Percentiles rank a stretch among this genome's conserved stretches.
Conservation (phyloP, 2,888 invertebrate species). For the Blastobasis lacticolella region DNA sequence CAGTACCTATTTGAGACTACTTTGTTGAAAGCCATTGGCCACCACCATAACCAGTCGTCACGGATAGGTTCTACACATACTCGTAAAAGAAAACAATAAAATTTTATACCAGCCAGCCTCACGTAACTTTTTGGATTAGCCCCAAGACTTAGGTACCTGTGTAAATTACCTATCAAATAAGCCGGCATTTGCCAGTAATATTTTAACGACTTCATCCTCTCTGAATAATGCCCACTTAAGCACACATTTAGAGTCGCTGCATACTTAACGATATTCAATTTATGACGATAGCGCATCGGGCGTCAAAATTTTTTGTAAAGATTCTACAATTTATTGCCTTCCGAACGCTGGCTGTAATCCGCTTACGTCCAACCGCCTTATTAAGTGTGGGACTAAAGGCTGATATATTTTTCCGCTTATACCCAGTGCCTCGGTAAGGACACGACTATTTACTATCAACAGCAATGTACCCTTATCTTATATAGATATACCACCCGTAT, state of each 20-base stretch:
- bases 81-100: too few species aligned
- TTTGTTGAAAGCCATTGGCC: too few species aligned
- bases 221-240: constrained; percentile 55
- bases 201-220: constrained; percentile 59
- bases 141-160: constrained; percentile 1
- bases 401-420: constrained; percentile 62
- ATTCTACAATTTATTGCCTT: constrained; percentile 67
- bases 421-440: constrained; percentile 29
- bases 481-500: too few species aligned
- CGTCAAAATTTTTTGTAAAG: constrained; percentile 67
- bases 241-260: constrained; percentile 36
- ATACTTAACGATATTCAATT: constrained; percentile 69
- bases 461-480: background rate
- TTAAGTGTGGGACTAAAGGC: constrained; percentile 68
- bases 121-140: too few species aligned
- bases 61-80: too few species aligned
- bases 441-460: constrained; percentile 8
- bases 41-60: too few species aligned
- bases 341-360: constrained; percentile 47
- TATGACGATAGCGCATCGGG: constrained; percentile 60
- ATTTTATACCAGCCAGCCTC: too few species aligned
- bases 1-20: too few species aligned
- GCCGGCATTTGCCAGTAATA: constrained; percentile 23
- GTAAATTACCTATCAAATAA: constrained; percentile 19
- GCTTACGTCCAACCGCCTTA: constrained; percentile 66